Percentiles rank a stretch among this genome's conserved stretches.
These are phyloP conservation scores for Hypolimnas misippus DNA, from an alignment of 2,888 invertebrate genomes.

Conservation along the genomic window DNA sequence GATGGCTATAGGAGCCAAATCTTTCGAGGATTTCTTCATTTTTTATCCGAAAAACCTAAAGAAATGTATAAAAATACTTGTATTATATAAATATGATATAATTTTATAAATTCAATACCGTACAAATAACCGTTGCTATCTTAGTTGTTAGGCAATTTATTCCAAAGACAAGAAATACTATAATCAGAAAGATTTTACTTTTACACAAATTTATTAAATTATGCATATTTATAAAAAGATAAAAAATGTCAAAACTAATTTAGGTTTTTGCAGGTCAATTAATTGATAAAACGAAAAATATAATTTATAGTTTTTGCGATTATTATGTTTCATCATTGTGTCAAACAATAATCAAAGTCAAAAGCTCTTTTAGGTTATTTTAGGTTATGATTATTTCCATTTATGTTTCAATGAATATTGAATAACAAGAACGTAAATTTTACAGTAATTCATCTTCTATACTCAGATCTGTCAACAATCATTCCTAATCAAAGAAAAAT, in stretches of 20 bases:
- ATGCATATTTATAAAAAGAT: too few species aligned
- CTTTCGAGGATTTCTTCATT: slow-evolving; percentile 68
- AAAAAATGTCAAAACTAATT: too few species aligned
- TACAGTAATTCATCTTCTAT: background rate
- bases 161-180: background rate
- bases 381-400: background rate
- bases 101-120: background rate
- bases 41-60: slow-evolving; percentile 32
- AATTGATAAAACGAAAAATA: too few species aligned
- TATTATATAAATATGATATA: background rate
- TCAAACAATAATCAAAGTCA: background rate
- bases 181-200: background rate
- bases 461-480: slow-evolving; percentile 41
- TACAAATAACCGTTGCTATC: slow-evolving; percentile 17
- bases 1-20: slow-evolving; percentile 77
- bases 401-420: background rate
- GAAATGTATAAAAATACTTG: slow-evolving; percentile 3
- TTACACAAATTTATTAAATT: too few species aligned
- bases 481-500: slow-evolving; percentile 68
- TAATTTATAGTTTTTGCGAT: too few species aligned
- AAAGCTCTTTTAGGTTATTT: background rate
- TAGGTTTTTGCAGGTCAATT: too few species aligned
- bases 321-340: too few species aligned
- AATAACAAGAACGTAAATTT: background rate
- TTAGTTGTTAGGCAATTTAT: background rate